phyloP scores from a whole-genome alignment of 2,113 vertebrate species.

The Ranitomeya variabilis region DNA sequence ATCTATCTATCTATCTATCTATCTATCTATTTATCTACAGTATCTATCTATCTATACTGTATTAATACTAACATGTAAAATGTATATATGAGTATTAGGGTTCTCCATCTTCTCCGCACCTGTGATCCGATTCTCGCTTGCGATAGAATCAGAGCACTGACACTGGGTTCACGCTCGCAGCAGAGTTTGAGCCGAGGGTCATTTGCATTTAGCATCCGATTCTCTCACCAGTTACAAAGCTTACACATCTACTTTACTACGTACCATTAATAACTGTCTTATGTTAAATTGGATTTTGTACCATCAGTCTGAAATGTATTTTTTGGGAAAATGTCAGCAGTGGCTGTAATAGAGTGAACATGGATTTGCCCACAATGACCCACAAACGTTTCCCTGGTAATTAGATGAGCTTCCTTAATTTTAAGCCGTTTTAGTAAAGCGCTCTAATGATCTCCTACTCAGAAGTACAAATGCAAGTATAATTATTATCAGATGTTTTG shows the following conservation, averaged over 20 bases:
- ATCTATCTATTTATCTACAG: not conserved
- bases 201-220: too few relatives aligned
- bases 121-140: too few relatives aligned
- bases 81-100: too few relatives aligned
- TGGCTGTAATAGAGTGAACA: not conserved
- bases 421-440: constrained; percentile 33
- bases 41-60: too few relatives aligned
- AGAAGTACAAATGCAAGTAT: constrained; percentile 75
- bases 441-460: constrained; percentile 51
- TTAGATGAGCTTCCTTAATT: constrained; percentile 46
- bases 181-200: too few relatives aligned
- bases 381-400: constrained; percentile 39
- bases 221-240: not conserved
- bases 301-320: not conserved
- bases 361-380: constrained; percentile 33
- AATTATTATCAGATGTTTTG: constrained; percentile 85
- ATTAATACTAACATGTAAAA: too few relatives aligned
- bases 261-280: not conserved
- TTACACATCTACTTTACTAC: not conserved
- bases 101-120: too few relatives aligned
- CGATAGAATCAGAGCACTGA: too few relatives aligned
- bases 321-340: not conserved
- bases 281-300: not conserved
- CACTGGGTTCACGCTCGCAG: too few relatives aligned
- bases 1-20: not conserved